Evolutionary conservation across 2,888 invertebrate genomes (phyloP).

Genomic region (Adineta ricciae): DNA sequence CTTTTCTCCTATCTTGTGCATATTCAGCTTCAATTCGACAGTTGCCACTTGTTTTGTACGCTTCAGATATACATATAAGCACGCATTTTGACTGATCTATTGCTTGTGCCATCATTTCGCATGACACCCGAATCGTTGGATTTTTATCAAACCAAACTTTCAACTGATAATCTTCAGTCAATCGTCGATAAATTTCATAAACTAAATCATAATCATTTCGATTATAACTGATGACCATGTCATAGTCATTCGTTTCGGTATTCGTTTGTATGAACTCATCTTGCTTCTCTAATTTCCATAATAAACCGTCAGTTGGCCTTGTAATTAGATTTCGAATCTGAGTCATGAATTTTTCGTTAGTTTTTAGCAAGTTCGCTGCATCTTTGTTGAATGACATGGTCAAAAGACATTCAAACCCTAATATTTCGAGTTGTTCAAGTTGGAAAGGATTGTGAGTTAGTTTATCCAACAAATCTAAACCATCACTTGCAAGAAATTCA

Average conservation of each 20-base stretch:
- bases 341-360: neutral
- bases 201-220: neutral
- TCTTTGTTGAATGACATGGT: neutral
- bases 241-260: neutral
- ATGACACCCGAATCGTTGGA: neutral
- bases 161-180: neutral
- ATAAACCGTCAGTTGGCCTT: neutral
- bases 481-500: neutral
- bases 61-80: neutral
- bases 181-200: neutral
- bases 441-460: neutral
- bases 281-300: neutral
- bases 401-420: neutral
- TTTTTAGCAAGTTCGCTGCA: neutral
- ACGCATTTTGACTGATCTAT: neutral
- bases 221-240: neutral
- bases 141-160: neutral
- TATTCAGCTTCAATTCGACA: neutral
- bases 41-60: neutral
- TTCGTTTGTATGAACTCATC: neutral
- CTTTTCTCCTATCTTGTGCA: neutral
- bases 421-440: neutral
- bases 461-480: neutral
- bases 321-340: neutral
- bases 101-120: neutral